Conservation (phyloP, 1,140 invertebrate genomes). For the Neodiprion virginianus region DNA sequence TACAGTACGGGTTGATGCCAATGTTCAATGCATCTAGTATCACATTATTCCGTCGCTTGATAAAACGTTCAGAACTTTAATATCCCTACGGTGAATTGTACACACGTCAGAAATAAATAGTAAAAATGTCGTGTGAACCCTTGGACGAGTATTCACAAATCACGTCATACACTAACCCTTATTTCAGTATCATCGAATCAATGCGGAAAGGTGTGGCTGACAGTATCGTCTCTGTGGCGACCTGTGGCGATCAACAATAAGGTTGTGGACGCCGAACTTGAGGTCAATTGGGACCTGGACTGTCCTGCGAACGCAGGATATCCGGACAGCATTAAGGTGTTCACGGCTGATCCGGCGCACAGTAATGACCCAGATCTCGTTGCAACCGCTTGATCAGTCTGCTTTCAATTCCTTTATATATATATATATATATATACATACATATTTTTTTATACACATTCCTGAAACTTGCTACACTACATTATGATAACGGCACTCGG, state of each 20-base stretch:
- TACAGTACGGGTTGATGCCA: too few species aligned
- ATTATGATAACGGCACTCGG: background rate
- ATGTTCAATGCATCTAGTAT: too few species aligned
- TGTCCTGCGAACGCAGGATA: slow-evolving; percentile 44
- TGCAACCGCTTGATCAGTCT: background rate
- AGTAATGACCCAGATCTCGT: slow-evolving; percentile 45
- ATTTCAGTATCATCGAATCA: slow-evolving; percentile 38
- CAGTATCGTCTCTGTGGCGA: slow-evolving; percentile 56
- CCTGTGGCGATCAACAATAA: slow-evolving; percentile 45
- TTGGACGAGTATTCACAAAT: too few species aligned
- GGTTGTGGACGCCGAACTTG: slow-evolving; percentile 58
- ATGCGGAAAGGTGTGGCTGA: slow-evolving; percentile 54
- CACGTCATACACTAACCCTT: too few species aligned
- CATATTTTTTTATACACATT: background rate
- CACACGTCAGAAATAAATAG: too few species aligned
- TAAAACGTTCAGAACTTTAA: too few species aligned
- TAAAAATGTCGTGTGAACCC: too few species aligned
- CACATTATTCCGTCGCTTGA: too few species aligned
- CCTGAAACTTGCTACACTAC: background rate
- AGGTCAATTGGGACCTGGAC: slow-evolving; percentile 64
- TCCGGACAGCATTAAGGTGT: slow-evolving; percentile 47
- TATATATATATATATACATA: too few species aligned
- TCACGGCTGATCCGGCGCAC: slow-evolving; percentile 45
- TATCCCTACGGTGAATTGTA: too few species aligned
- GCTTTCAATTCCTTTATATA: background rate